phyloP scores from a whole-genome alignment of 2,888 invertebrate genomes.

The Athalia cordata region DNA sequence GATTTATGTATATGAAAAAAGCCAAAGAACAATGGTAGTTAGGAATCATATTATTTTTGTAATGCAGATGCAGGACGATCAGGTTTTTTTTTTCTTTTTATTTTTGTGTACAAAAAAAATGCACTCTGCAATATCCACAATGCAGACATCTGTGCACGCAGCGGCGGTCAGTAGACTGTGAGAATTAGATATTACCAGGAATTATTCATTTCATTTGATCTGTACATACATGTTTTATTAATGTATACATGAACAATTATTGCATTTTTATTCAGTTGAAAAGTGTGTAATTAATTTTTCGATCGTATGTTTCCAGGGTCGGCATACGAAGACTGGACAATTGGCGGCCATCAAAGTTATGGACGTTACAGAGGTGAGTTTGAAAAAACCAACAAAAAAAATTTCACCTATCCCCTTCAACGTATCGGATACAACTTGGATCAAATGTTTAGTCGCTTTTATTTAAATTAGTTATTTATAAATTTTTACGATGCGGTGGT shows the following conservation, averaged over 20 bases:
- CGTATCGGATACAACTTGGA: too few species aligned
- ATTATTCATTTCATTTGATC: too few species aligned
- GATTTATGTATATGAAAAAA: background rate
- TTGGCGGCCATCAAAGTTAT: conserved; percentile 99
- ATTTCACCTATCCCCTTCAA: background rate
- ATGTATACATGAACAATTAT: background rate
- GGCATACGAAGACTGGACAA: conserved; percentile 99
- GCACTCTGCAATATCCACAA: too few species aligned
- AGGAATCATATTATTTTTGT: background rate
- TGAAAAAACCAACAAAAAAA: background rate
- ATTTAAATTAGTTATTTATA: too few species aligned
- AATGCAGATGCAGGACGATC: background rate
- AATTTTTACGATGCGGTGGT: too few species aligned
- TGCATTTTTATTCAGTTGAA: background rate
- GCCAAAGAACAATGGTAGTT: background rate
- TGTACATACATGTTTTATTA: background rate
- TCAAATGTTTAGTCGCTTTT: too few species aligned
- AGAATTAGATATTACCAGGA: too few species aligned
- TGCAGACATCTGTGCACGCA: too few species aligned
- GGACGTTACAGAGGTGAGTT: conserved; percentile 94
- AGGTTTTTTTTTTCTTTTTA: too few species aligned
- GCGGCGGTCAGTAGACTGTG: too few species aligned
- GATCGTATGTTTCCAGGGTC: conserved; percentile 81
- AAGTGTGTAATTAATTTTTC: background rate
- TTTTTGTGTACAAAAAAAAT: too few species aligned